Percentiles rank a stretch among this genome's conserved stretches.
These are phyloP conservation scores for Tauraco hartlaubi DNA, from an alignment of 2,797 vertebrate genomes.

Conservation along the genomic window DNA sequence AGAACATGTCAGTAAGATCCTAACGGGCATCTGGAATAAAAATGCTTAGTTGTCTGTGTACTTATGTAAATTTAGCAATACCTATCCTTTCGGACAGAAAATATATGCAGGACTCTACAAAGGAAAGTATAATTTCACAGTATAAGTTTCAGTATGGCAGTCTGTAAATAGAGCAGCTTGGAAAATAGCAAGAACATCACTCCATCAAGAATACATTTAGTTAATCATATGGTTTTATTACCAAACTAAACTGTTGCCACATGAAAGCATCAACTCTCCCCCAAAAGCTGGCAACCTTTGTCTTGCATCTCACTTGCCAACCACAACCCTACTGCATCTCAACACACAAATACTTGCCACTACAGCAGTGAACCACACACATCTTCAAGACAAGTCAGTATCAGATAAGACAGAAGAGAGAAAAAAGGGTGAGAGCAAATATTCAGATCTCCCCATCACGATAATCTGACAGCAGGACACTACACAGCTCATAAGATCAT, in stretches of 20 bases:
- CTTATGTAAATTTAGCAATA: constrained; percentile 47
- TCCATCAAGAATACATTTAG: not conserved
- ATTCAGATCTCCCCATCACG: constrained; percentile 82
- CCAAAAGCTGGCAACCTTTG: not conserved
- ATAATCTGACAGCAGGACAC: constrained; percentile 72
- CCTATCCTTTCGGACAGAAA: constrained; percentile 25
- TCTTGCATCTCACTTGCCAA: not conserved
- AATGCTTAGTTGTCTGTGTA: not conserved
- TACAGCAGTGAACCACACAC: not conserved
- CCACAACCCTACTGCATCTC: not conserved
- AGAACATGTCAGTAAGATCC: constrained; percentile 45
- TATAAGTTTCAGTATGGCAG: not conserved
- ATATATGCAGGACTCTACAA: constrained; percentile 42
- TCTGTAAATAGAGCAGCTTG: not conserved
- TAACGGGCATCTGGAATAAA: constrained; percentile 36
- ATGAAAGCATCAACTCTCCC: constrained; percentile 7
- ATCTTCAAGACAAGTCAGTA: constrained; percentile 33
- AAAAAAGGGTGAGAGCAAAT: constrained; percentile 74
- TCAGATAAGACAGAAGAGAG: constrained; percentile 50
- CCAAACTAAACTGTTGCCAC: not conserved
- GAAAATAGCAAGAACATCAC: not conserved
- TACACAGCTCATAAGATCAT: constrained; percentile 9
- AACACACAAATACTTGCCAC: not conserved
- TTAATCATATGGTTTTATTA: constrained; percentile 11
- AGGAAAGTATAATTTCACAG: constrained; percentile 17